phyloP scores from a whole-genome alignment of 2,113 vertebrate genomes.

The Carassius carassius region DNA sequence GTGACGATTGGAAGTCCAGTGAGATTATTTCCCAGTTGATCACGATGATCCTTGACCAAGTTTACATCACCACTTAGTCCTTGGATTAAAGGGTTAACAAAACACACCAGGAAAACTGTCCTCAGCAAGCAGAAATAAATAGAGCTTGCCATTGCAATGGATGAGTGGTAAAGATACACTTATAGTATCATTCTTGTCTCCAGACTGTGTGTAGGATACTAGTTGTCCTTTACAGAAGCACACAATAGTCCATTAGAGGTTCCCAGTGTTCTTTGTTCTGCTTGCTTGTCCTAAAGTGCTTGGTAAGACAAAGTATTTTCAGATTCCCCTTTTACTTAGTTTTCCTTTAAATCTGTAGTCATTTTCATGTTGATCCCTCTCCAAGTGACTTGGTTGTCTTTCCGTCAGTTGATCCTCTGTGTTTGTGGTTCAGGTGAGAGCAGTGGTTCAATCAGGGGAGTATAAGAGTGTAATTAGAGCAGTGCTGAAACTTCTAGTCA shows the following conservation, averaged over 20 bases:
- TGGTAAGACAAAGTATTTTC: not conserved
- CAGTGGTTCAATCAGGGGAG: conserved; percentile 35
- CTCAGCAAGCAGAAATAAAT: conserved; percentile 49
- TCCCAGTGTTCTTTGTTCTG: not conserved
- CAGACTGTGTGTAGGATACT: not conserved
- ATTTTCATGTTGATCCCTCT: not conserved
- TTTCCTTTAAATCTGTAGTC: not conserved
- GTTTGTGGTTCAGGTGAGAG: conserved; percentile 18
- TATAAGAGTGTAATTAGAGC: conserved; percentile 22
- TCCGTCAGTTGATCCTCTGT: not conserved
- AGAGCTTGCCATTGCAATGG: conserved; percentile 54
- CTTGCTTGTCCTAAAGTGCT: not conserved
- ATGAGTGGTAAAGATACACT: not conserved
- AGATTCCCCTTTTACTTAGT: not conserved
- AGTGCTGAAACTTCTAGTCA: conserved; percentile 26
- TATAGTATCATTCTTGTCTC: not conserved
- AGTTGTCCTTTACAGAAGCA: not conserved
- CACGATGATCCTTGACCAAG: not conserved
- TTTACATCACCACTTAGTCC: not conserved
- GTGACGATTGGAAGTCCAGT: conserved; percentile 77
- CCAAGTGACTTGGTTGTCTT: not conserved
- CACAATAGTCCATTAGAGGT: not conserved
- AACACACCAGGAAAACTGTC: conserved; percentile 50
- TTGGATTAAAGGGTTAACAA: conserved; percentile 8
- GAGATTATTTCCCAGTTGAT: conserved; percentile 1